phyloP scores from a whole-genome alignment of 2,113 vertebrate species.

The Hoplias malabaricus region DNA sequence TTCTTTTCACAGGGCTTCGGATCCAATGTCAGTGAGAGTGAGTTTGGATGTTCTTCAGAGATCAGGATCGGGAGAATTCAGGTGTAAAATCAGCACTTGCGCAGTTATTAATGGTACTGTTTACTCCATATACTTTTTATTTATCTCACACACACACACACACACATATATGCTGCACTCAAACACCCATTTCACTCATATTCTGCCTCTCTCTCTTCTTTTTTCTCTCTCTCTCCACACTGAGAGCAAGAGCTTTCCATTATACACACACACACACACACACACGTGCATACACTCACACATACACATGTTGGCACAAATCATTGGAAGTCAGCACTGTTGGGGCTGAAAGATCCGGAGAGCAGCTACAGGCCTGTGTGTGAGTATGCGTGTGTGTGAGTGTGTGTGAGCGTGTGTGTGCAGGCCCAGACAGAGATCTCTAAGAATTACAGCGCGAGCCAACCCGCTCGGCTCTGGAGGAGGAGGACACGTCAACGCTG shows the following conservation, averaged over 20 bases:
- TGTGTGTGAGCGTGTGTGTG: slow-evolving; percentile 5
- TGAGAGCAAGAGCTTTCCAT: not conserved
- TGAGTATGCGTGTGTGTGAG: not conserved
- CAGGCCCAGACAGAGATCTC: slow-evolving; percentile 51
- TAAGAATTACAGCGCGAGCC: slow-evolving; percentile 42
- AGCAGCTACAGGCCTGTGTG: slow-evolving; percentile 7
- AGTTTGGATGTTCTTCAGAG: too few species aligned
- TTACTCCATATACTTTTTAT: not conserved
- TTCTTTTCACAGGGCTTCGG: too few species aligned
- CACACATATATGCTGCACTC: not conserved
- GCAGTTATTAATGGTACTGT: too few species aligned
- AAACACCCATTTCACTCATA: not conserved
- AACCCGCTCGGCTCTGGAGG: slow-evolving; percentile 32
- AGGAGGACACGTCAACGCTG: slow-evolving; percentile 42
- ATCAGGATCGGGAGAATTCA: too few species aligned
- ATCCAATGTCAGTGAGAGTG: too few species aligned
- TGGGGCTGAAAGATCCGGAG: slow-evolving; percentile 29
- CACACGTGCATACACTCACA: not conserved
- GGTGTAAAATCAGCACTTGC: too few species aligned
- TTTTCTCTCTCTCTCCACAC: not conserved
- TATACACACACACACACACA: not conserved
- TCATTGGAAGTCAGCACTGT: slow-evolving; percentile 41
- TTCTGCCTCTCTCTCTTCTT: not conserved
- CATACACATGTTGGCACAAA: slow-evolving; percentile 28
- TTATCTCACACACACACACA: not conserved